Base-by-base conservation (phyloP, 2,888 invertebrate species). In the Morpho deidamia region DNA sequence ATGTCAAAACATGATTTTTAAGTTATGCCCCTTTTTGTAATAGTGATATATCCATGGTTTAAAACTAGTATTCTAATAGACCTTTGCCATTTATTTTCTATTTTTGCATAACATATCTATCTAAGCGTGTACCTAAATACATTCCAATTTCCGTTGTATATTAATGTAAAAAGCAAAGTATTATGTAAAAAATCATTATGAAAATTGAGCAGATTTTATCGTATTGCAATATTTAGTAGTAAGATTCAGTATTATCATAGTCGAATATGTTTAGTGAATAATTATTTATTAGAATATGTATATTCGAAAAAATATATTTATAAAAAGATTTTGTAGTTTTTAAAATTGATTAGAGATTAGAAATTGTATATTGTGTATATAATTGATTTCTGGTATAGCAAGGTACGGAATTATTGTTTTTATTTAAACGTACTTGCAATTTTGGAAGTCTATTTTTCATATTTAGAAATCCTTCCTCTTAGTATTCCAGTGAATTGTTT, bases 131-230 rank as follows among this genome's bases (percentile, higher is more conserved):
- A 23, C 3, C n/a, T 23, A 23, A 23, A 23, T 67, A 68, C 79
- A 85, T 86, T 83, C 83, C 81, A 78, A 70, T 66, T 64, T 66
- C 70, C 61, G 70, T 66, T 86, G 82, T 86, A 83, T 70, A 86
- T 81, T 81, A 74, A 70, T 84, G 81, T 86, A 85, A 71, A 86
- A 81, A 81, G 71, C 63, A 63, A 64, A 72, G 70, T 64, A 72
- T 72, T 77, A 78, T 69, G 65, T 77, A 73, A 72, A 11, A 57
- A 61, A 56, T 63, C 43, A 74, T 79, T 83, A 83, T 81, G 78
- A 80, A 76, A 83, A 83, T 74, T 82, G 85, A 85, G 81, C 87
- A 89, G 85, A 88, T 86, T 87, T 84, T 88, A 89, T 88, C 82
- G 84, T 77, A 86, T 83, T 83, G 89, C 89, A 89, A 89, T 89